Percentiles rank a stretch among this genome's conserved stretches.
Conservation (phyloP, 2,888 invertebrate genomes). For the Watsonalla binaria region DNA sequence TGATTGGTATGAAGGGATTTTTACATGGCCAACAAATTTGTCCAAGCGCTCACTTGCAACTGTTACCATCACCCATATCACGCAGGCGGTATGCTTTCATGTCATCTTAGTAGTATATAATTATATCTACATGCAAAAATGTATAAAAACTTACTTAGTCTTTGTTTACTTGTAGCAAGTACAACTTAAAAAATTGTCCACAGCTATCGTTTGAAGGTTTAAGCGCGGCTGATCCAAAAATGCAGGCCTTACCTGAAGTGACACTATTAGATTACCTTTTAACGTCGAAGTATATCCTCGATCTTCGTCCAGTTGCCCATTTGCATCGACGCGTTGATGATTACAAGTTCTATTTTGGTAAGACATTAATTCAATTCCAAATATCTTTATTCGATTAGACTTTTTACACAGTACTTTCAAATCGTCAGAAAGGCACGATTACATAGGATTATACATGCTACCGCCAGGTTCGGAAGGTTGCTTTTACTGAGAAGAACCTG, state of each 20-base stretch:
- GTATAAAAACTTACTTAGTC: too few species aligned
- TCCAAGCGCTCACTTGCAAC: too few species aligned
- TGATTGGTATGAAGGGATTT: too few species aligned
- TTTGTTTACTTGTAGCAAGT: neutral
- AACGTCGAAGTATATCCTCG: constrained; percentile 52
- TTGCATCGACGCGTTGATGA: constrained; percentile 66
- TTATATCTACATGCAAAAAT: neutral
- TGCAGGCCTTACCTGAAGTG: constrained; percentile 68
- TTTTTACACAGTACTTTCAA: too few species aligned
- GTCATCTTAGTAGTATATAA: neutral
- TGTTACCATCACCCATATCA: too few species aligned
- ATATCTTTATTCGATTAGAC: too few species aligned
- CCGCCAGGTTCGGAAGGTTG: too few species aligned
- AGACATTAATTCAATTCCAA: constrained; percentile 12
- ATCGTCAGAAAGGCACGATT: too few species aligned
- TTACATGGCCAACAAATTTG: too few species aligned
- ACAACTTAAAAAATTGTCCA: constrained; percentile 10
- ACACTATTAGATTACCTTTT: constrained; percentile 66
- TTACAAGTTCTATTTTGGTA: constrained; percentile 62
- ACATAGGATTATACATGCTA: too few species aligned
- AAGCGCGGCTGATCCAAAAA: constrained; percentile 57
- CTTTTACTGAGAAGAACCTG: too few species aligned
- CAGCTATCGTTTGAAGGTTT: constrained; percentile 61
- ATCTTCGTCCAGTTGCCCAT: constrained; percentile 45
- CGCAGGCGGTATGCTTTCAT: too few species aligned